These are phyloP conservation scores for Nemapogon koenigi DNA, from an alignment of 2,888 invertebrate genomes.

Conservation along the genomic window DNA sequence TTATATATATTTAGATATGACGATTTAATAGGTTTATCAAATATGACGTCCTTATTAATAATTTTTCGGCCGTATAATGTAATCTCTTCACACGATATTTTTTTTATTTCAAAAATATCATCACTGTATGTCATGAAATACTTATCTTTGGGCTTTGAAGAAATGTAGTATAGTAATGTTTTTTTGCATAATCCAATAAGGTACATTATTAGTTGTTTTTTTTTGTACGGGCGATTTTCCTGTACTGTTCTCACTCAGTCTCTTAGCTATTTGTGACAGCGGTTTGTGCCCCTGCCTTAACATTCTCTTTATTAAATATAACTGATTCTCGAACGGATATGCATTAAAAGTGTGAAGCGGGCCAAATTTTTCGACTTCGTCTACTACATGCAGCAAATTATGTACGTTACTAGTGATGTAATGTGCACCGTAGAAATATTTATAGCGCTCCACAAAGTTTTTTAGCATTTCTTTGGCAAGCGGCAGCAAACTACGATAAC, in stretches of 20 bases:
- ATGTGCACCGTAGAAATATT: no score
- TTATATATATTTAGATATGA: no score
- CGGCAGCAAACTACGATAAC: constrained; percentile 11
- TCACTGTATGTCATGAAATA: constrained; percentile 12
- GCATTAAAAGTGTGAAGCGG: constrained; percentile 9
- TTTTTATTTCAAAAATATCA: no score
- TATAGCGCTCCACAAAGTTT: no score
- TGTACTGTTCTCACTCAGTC: no score
- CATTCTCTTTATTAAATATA: constrained; percentile 11
- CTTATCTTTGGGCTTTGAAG: neutral
- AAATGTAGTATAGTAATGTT: neutral
- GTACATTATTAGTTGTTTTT: neutral
- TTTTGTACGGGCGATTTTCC: no score
- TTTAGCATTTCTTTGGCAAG: constrained; percentile 15
- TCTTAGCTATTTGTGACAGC: constrained; percentile 10
- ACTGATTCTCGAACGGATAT: constrained; percentile 11
- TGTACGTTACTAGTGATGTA: constrained; percentile 16
- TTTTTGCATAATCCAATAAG: constrained; percentile 4
- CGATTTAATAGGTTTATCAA: no score
- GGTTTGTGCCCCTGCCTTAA: constrained; percentile 11
- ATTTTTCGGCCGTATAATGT: no score
- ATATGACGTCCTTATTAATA: no score
- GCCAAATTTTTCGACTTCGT: constrained; percentile 13
- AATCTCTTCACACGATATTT: no score
- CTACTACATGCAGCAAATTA: constrained; percentile 13